These are phyloP conservation scores for Balanococcus diminutus DNA, from an alignment of 2,888 invertebrate species.

Conservation along the genomic window DNA sequence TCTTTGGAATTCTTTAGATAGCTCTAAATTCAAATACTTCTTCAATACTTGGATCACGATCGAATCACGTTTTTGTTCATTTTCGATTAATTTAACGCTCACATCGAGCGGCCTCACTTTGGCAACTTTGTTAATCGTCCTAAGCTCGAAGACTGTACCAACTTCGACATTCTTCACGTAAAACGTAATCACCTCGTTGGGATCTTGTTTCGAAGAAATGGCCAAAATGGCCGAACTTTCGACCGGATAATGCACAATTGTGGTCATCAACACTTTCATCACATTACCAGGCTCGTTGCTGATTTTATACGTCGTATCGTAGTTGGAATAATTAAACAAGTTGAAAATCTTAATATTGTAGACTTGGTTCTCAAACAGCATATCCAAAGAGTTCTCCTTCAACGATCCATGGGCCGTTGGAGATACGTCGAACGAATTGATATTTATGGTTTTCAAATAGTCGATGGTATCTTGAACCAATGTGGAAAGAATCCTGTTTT, in stretches of 20 bases:
- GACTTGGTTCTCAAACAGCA: background rate
- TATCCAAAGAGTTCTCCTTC: background rate
- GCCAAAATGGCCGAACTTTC: slow-evolving; percentile 8
- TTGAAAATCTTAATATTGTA: slow-evolving; percentile 44
- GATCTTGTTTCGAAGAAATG: slow-evolving; percentile 46
- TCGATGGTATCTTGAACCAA: background rate
- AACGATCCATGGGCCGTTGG: background rate
- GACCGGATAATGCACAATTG: background rate
- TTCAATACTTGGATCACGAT: slow-evolving; percentile 18
- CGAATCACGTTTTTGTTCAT: background rate
- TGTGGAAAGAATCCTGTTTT: background rate
- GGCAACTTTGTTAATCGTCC: background rate
- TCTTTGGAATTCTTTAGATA: slow-evolving; percentile 43
- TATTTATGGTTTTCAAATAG: slow-evolving; percentile 35
- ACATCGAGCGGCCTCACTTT: background rate
- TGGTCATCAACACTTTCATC: background rate
- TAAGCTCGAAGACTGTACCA: background rate
- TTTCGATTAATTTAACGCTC: slow-evolving; percentile 9
- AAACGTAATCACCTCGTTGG: slow-evolving; percentile 22
- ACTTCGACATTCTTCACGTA: slow-evolving; percentile 33
- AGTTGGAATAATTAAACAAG: slow-evolving; percentile 24
- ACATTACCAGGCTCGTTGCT: background rate
- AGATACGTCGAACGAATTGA: slow-evolving; percentile 47
- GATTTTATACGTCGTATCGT: background rate
- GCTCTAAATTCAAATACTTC: slow-evolving; percentile 42